A percentile compares a stretch with the other conserved stretches of the same genome.
These are phyloP conservation scores for Eolophus roseicapilla DNA, from an alignment of 2,113 vertebrate genomes.

Conservation along the genomic window DNA sequence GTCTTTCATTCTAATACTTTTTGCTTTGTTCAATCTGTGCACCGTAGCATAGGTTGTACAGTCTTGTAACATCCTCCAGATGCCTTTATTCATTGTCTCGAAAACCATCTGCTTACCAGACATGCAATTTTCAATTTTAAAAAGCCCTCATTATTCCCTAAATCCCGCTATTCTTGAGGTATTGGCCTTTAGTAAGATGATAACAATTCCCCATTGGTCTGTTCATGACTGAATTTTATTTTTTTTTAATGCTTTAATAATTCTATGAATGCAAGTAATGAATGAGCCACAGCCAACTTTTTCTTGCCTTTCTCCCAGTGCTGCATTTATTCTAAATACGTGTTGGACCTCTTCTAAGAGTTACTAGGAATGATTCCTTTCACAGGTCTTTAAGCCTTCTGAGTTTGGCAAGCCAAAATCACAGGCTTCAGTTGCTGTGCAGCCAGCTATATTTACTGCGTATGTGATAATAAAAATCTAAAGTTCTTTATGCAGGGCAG, in stretches of 20 bases:
- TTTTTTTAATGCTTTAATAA: conserved; percentile 13
- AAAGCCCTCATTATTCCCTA: conserved; percentile 34
- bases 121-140: conserved; percentile 27
- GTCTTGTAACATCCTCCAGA: conserved; percentile 5
- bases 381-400: neutral
- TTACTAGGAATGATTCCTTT: conserved; percentile 18
- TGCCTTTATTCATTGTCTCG: neutral
- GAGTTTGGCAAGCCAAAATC: conserved; percentile 8
- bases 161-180: conserved; percentile 11
- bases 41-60: neutral
- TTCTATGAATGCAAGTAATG: neutral
- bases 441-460: neutral
- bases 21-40: neutral
- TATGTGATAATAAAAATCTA: neutral
- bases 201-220: conserved; percentile 18
- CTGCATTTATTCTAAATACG: neutral
- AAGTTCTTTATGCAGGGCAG: neutral
- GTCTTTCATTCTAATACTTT: neutral
- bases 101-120: conserved; percentile 10
- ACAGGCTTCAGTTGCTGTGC: neutral
- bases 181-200: neutral
- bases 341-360: neutral
- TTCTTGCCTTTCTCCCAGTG: neutral
- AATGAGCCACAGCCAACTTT: neutral
- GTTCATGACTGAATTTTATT: neutral